phyloP scores from a whole-genome alignment of 2,797 vertebrate genomes.

The Coluber constrictor region DNA sequence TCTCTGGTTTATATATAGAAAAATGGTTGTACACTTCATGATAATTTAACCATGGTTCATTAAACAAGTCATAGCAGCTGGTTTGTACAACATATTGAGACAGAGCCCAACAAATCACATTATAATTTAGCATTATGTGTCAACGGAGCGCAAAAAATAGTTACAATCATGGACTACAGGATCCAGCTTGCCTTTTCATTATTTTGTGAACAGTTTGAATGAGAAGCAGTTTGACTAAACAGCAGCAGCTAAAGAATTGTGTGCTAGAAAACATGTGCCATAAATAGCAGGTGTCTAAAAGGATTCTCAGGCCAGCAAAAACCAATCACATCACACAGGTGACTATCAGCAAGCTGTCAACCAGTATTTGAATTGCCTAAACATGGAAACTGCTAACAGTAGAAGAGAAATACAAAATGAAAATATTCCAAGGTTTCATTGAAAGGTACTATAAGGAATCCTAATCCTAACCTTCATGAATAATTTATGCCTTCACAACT shows the following conservation, averaged over 20 bases:
- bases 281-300: constrained; percentile 53
- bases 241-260: neutral
- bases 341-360: constrained; percentile 39
- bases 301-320: constrained; percentile 36
- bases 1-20: neutral
- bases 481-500: neutral
- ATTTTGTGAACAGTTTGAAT: constrained; percentile 25
- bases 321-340: constrained; percentile 44
- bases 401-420: constrained; percentile 31
- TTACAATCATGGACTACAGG: neutral
- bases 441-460: neutral
- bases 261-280: constrained; percentile 19
- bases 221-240: neutral
- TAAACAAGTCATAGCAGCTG: neutral
- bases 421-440: neutral
- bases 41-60: neutral
- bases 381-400: constrained; percentile 29
- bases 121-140: neutral
- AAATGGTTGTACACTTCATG: neutral
- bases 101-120: neutral
- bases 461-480: constrained; percentile 1
- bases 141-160: neutral
- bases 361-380: constrained; percentile 19
- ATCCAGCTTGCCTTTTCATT: constrained; percentile 5
- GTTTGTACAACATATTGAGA: neutral